Evolutionary conservation across 2,888 invertebrate genomes (phyloP).

Genomic region (Lycaena phlaeas): DNA sequence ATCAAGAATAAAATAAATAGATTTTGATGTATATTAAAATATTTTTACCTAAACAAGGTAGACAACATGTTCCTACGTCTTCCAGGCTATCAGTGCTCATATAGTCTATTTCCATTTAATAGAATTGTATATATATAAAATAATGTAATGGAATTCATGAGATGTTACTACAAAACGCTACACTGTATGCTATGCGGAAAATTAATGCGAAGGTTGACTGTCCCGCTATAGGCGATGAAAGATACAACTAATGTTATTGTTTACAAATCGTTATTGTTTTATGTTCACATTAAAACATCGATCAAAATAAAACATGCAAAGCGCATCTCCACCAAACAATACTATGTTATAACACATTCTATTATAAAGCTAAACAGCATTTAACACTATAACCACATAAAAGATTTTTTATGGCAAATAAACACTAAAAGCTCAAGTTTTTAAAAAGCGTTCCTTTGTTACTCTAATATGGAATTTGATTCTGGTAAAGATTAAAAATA

Average conservation of each 20-base stretch:
- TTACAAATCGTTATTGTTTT: conserved; percentile 1
- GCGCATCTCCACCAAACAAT: neutral
- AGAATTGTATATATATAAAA: conserved; percentile 16
- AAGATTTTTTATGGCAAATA: too few species aligned
- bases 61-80: conserved; percentile 58
- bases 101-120: conserved; percentile 49
- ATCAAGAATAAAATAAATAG: too few species aligned
- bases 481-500: too few species aligned
- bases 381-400: too few species aligned
- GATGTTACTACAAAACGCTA: neutral
- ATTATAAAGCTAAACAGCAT: too few species aligned
- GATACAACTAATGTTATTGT: neutral
- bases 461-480: too few species aligned
- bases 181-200: conserved; percentile 5
- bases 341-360: too few species aligned
- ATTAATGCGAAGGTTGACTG: conserved; percentile 14
- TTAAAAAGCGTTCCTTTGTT: too few species aligned
- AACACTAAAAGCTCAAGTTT: too few species aligned
- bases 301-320: neutral
- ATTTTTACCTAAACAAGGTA: conserved; percentile 46
- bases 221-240: neutral
- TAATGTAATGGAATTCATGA: neutral
- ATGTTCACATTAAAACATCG: neutral
- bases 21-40: neutral
- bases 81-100: conserved; percentile 53